Evolutionary conservation across 2,797 vertebrate species (phyloP).

Genomic region (Hydrolagus colliei): DNA sequence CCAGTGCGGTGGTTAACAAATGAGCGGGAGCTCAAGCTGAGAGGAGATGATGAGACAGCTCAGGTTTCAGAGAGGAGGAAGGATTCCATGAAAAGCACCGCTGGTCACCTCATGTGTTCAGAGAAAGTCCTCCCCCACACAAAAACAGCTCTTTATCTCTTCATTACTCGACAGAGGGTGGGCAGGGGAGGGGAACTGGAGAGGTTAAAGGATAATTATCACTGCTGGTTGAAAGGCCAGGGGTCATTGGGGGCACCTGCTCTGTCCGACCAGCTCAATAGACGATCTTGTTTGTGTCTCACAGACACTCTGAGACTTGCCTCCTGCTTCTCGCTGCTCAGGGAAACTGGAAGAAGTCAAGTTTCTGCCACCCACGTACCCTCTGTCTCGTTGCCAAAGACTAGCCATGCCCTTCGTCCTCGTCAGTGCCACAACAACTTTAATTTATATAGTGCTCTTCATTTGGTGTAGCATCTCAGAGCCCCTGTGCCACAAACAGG

Average conservation of each 20-base stretch:
- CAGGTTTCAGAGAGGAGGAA: too few species aligned
- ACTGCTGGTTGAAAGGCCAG: background rate
- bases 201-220: constrained; percentile 3
- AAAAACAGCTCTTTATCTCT: constrained; percentile 15
- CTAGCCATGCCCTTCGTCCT: background rate
- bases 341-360: constrained; percentile 35
- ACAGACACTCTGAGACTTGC: constrained; percentile 30
- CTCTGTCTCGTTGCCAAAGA: background rate
- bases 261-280: constrained; percentile 34
- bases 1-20: too few species aligned
- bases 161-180: background rate
- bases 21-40: too few species aligned
- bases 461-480: background rate
- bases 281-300: constrained; percentile 32
- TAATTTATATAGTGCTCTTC: too few species aligned
- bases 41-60: too few species aligned
- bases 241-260: constrained; percentile 34
- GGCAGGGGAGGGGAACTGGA: too few species aligned
- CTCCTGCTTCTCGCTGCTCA: constrained; percentile 8
- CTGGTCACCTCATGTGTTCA: background rate
- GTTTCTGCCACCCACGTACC: constrained; percentile 34
- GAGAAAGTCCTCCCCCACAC: background rate
- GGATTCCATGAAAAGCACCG: too few species aligned
- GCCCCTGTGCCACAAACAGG: background rate
- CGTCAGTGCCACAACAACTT: background rate